Base-by-base conservation (phyloP, 1,140 invertebrate genomes). In the Drosophila ambigua region DNA sequence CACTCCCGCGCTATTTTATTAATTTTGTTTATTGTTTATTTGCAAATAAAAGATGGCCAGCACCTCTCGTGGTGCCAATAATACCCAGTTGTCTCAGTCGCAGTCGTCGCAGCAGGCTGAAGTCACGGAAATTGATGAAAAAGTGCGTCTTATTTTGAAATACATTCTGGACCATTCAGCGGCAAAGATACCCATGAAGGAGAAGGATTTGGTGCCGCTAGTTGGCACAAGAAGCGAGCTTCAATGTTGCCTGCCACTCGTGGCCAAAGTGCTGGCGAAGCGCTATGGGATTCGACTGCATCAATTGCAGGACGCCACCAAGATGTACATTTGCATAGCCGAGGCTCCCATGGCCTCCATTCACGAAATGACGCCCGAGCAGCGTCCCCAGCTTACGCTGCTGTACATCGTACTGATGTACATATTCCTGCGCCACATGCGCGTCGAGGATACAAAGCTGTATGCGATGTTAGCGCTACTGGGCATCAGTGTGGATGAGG, bases 341-440 rank as follows among this genome's bases (percentile, higher is more conserved):
- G 76, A 82, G n/a, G 5, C 66, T 11, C 75, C 85, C 7, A 39
- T 58, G 39, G 44, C 53, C 2, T 90, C 83, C 39, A 65, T 60
- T 11, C 41, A 64, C 24, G 83, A 88, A 24, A 44, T 89, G 6
- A 88, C 85, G 0, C 1, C 60, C 3, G 13, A 43, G 4, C 83
- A 88, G 31, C 62, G 83, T 15, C 63, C 71, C 0, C 75, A 77
- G 26, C 52, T 63, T 1, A 77, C 79, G 11, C 8, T 91, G 46
- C 51, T 91, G 6, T 79, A 58, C 54, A 75, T 91, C 13, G 58
- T 84, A 24, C 66, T 91, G 1, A 75, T 78, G 7, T 91, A 90
- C 52, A 88, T 90, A 24, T 87, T 89, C 9, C 23, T 90, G 52
- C 71, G 79, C 3, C 51, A 64, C 11, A 80, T 54, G 64, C 57